Percentiles rank a stretch among this genome's conserved stretches.
phyloP scores from a whole-genome alignment of 2,888 invertebrate genomes.

The Drosophila prolongata region DNA sequence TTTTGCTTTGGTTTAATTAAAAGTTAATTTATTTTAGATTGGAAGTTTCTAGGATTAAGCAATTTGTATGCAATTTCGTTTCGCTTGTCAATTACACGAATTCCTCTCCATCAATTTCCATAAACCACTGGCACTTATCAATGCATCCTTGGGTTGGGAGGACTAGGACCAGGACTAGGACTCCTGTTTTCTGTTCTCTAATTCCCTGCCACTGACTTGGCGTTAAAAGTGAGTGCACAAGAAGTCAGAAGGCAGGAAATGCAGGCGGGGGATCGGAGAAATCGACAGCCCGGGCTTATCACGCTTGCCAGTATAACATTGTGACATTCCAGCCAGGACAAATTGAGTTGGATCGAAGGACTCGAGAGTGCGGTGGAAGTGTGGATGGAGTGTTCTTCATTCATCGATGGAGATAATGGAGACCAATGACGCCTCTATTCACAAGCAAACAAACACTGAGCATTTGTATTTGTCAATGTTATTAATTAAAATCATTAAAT shows the following conservation, averaged over 20 bases:
- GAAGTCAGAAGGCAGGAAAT: constrained; percentile 17
- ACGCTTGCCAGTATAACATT: constrained; percentile 17
- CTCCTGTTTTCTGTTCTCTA: constrained; percentile 1
- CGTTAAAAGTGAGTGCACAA: constrained; percentile 27
- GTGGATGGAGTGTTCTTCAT: constrained; percentile 12
- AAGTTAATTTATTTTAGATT: constrained; percentile 70
- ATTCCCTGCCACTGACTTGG: constrained; percentile 26
- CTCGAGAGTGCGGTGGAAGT: constrained; percentile 11
- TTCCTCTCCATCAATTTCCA: constrained; percentile 50
- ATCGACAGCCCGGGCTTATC: constrained; percentile 19
- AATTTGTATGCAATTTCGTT: constrained; percentile 63
- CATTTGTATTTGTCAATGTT: neutral
- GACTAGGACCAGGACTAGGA: too few relatives aligned
- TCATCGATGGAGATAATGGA: neutral
- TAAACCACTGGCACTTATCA: constrained; percentile 53
- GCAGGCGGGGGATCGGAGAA: constrained; percentile 12
- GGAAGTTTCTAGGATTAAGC: constrained; percentile 34
- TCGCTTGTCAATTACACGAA: constrained; percentile 51
- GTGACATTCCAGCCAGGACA: constrained; percentile 20
- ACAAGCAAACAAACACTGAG: neutral
- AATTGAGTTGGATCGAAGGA: constrained; percentile 29
- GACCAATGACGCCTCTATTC: neutral
- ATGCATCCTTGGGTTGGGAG: constrained; percentile 41
- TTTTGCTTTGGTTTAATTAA: constrained; percentile 50
- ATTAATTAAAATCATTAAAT: constrained; percentile 23